Conservation (phyloP, 2,888 invertebrate species). For the Lasioglossum marginatum region DNA sequence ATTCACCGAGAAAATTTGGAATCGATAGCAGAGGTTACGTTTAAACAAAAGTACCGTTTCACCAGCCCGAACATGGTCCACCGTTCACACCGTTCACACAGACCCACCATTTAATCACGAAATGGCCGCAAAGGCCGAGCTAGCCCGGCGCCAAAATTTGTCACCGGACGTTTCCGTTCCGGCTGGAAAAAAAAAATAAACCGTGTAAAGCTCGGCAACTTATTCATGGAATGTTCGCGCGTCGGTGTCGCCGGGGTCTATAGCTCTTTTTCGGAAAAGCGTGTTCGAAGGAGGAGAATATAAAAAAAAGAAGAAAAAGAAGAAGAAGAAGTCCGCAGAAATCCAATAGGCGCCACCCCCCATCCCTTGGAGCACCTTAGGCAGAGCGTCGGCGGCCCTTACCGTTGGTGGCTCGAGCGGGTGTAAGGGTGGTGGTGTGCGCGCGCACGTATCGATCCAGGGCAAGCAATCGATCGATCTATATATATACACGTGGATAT, state of each 20-base stretch:
- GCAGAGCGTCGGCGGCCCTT: conserved; percentile 50
- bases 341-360: conserved; percentile 59
- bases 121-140: neutral
- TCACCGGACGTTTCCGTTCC: neutral
- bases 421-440: conserved; percentile 51
- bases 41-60: neutral
- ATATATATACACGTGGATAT: conserved; percentile 58
- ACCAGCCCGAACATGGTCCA: neutral
- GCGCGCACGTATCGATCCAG: conserved; percentile 70
- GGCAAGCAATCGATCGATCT: conserved; percentile 69
- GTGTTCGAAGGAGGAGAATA: conserved; percentile 16
- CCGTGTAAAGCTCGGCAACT: conserved; percentile 17
- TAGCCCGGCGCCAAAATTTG: neutral
- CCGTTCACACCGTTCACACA: no score
- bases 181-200: conserved; percentile 12
- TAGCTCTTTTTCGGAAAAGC: conserved; percentile 33
- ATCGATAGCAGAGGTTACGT: neutral
- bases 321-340: conserved; percentile 40
- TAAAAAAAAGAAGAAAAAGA: conserved; percentile 6
- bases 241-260: conserved; percentile 10
- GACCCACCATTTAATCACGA: neutral
- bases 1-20: neutral
- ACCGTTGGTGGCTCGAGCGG: conserved; percentile 45
- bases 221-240: conserved; percentile 41
- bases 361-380: conserved; percentile 54